Evolutionary conservation across 2,888 invertebrate species (phyloP).

Genomic region (Troides oblongomaculatus): DNA sequence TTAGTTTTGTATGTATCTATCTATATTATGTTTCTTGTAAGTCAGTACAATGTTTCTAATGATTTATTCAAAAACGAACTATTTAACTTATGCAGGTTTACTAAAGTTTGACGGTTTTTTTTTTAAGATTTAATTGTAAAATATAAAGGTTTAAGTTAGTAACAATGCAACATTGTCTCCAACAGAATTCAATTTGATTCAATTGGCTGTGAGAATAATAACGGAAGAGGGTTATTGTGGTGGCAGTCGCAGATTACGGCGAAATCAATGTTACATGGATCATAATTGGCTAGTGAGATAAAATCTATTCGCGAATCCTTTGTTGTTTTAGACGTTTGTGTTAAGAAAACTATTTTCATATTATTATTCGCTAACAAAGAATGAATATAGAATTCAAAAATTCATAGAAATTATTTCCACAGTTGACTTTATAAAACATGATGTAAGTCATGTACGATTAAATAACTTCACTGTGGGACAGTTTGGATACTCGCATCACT

Average conservation of each 20-base stretch:
- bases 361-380: neutral
- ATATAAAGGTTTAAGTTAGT: neutral
- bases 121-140: neutral
- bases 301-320: neutral
- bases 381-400: neutral
- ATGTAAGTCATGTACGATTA: too few relatives aligned
- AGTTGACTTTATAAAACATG: too few relatives aligned
- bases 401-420: too few relatives aligned
- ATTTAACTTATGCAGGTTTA: too few relatives aligned
- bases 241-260: conserved; percentile 8
- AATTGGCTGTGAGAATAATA: conserved; percentile 9
- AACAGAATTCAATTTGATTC: conserved; percentile 11
- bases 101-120: too few relatives aligned
- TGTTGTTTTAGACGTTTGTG: neutral
- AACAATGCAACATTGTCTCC: neutral
- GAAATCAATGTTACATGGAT: conserved; percentile 22
- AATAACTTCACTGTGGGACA: too few relatives aligned
- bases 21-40: too few relatives aligned
- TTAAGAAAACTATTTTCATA: neutral
- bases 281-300: neutral
- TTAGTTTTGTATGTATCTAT: too few relatives aligned
- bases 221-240: conserved; percentile 20
- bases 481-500: too few relatives aligned
- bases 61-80: too few relatives aligned
- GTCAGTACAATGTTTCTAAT: too few relatives aligned